Base-by-base conservation (phyloP, 2,888 invertebrate genomes). In the Crioceris asparagi region DNA sequence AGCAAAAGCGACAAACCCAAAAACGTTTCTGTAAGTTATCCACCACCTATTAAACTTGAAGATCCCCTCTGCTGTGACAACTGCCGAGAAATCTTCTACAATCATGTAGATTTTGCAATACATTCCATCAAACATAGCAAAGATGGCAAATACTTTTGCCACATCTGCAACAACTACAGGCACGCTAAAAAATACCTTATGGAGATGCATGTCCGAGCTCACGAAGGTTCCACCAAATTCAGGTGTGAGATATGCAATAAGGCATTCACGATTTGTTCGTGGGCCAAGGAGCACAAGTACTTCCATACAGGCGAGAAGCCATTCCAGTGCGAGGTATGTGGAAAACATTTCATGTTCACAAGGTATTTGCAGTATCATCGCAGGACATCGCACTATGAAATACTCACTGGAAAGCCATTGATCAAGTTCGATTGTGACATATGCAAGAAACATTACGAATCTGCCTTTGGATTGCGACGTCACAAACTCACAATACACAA, bases 281-380 rank as follows among this genome's bases (percentile, higher is more conserved):
- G 70, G 53, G 69, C 71, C 18, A 62, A 66, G n/a, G 60, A 61
- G 31, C 61, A 61, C 41, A 60, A 59, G 44, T 54, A 58, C 38
- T 59, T 56, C 41, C 72, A 73, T 41, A 69, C 68, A 1, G 72
- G 72, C 0, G 72, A 72, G 40, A 71, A 71, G 27, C 61, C 61
- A 8, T 60, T 58, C 30, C 55, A 56, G 32, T 61, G 71, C 44
- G 67, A 69, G 47, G 65, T 69, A 25, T 71, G 71, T 46, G 70
- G 69, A 25, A 70, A 70, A 41, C 66, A 68, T 15, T 71, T 70
- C 39, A 70, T 68, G 53, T 60, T 58, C 38, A 57, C 60, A 0
- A 69, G 72, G 47, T 71, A 71, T 42, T 50, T 74, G 15, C 65
- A 66, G 4, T 60, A 68, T 0, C 74, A 74, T 44, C 59, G 64